Base-by-base conservation (phyloP, 2,797 vertebrate species). In the Sebastes diaconus region DNA sequence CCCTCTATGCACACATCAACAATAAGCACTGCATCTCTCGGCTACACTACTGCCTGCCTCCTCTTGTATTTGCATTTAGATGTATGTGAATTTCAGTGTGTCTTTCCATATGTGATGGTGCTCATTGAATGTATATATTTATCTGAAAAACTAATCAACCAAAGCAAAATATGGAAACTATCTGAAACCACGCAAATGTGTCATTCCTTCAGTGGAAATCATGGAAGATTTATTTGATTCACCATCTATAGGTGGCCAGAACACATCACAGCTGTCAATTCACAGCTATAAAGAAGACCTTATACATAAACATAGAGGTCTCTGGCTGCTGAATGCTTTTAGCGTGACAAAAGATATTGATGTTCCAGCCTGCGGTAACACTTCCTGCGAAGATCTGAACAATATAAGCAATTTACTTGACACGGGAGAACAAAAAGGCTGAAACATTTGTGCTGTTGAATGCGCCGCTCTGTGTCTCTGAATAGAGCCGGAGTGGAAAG, bases 371-470 rank as follows among this genome's bases (percentile, higher is more conserved):
- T 16, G 60, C n/a, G 22, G 25, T 63, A 55, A 73, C 11, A 30
- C 18, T 64, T 64, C 64, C 50, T 36, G 50, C 2, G 12, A 75
- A 63, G 20, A 80, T 36, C 34, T 34, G 57, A 74, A 63, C 68
- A 84, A 76, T 60, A 77, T 36, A 70, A 59, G 68, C 61, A 72
- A 73, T 79, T 72, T 30, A 7, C 14, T 58, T 16, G n/a, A 69
- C 54, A 64, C 8, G 10, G 25, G 52, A 75, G 59, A 75, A 78
- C 69, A 86, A 66, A 54, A 36, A 79, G 52, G 63, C 29, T 66
- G 63, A 70, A 79, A 69, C 69, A 68, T 84, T 79, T 61, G 66
- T 1, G 2, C 32, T 29, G 42, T 25, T 55, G 68, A 79, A 72
- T 5, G 12, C 39, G 70, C 57, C 4, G 7, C 32, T 80, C 63